Evolutionary conservation across 2,113 vertebrate genomes (phyloP).

Genomic region (Saccopteryx bilineata): DNA sequence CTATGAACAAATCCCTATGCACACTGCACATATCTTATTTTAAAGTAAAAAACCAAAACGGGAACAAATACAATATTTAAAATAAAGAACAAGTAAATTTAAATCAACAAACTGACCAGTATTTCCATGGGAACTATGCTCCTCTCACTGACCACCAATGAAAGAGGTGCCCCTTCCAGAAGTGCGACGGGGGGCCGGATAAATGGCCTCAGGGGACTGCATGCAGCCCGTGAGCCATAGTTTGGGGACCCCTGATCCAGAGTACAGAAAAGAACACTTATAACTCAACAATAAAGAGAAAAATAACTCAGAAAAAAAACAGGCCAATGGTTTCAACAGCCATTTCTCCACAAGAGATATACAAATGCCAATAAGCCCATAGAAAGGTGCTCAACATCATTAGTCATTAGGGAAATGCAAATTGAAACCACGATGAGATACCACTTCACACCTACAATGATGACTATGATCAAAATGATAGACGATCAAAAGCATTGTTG

Average conservation of each 20-base stretch:
- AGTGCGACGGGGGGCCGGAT: too few species aligned
- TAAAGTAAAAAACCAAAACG: too few species aligned
- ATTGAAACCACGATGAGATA: slow-evolving; percentile 47
- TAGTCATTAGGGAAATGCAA: slow-evolving; percentile 42
- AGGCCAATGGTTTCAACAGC: slow-evolving; percentile 37
- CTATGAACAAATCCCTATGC: too few species aligned
- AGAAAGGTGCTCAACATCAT: slow-evolving; percentile 46
- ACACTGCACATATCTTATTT: too few species aligned
- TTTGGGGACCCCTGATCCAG: neutral
- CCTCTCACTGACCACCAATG: too few species aligned
- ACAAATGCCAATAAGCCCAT: slow-evolving; percentile 20
- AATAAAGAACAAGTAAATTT: too few species aligned
- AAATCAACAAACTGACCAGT: too few species aligned
- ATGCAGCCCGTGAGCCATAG: too few species aligned
- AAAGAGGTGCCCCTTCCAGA: too few species aligned
- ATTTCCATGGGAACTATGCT: too few species aligned
- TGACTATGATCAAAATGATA: slow-evolving; percentile 29
- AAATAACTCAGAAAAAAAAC: slow-evolving; percentile 57
- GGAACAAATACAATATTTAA: too few species aligned
- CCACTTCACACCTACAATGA: neutral
- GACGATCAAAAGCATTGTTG: neutral
- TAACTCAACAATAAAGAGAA: slow-evolving; percentile 49
- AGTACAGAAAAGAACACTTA: slow-evolving; percentile 52
- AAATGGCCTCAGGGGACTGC: too few species aligned
- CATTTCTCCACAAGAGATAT: slow-evolving; percentile 6